These are phyloP conservation scores for Choristoneura rosaceana DNA, from an alignment of 2,888 invertebrate genomes.

Conservation along the genomic window DNA sequence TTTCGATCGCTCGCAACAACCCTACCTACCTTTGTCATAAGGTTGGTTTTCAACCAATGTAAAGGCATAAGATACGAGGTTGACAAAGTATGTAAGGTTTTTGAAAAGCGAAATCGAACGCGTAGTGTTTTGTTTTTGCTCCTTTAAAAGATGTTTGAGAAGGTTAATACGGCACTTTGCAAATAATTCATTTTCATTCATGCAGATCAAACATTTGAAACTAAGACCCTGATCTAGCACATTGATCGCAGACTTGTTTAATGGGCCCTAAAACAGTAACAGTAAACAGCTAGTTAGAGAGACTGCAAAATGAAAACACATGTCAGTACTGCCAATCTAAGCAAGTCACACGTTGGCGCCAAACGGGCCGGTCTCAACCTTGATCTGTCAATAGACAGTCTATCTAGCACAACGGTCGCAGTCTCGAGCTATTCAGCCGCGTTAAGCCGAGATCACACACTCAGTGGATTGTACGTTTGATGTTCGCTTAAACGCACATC, in stretches of 20 bases:
- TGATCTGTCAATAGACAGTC: constrained; percentile 30
- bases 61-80: not conserved
- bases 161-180: too few relatives aligned
- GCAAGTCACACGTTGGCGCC: constrained; percentile 34
- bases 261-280: too few relatives aligned
- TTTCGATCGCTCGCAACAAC: not conserved
- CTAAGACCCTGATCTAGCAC: not conserved
- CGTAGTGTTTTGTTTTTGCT: not conserved
- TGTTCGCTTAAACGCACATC: constrained; percentile 14
- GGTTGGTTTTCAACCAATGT: not conserved
- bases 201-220: not conserved
- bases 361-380: constrained; percentile 28
- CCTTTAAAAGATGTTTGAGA: not conserved
- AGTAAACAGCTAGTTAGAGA: not conserved
- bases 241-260: too few relatives aligned
- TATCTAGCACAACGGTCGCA: constrained; percentile 43
- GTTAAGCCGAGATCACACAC: constrained; percentile 62
- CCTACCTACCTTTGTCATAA: not conserved
- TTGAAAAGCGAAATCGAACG: constrained; percentile 38
- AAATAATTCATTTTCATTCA: too few relatives aligned
- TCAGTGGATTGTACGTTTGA: constrained; percentile 53
- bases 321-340: constrained; percentile 21
- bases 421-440: constrained; percentile 56
- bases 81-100: constrained; percentile 2
- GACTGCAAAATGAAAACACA: not conserved